Evolutionary conservation across 2,797 vertebrate species (phyloP).

Genomic region (Enteromius viviparus): DNA sequence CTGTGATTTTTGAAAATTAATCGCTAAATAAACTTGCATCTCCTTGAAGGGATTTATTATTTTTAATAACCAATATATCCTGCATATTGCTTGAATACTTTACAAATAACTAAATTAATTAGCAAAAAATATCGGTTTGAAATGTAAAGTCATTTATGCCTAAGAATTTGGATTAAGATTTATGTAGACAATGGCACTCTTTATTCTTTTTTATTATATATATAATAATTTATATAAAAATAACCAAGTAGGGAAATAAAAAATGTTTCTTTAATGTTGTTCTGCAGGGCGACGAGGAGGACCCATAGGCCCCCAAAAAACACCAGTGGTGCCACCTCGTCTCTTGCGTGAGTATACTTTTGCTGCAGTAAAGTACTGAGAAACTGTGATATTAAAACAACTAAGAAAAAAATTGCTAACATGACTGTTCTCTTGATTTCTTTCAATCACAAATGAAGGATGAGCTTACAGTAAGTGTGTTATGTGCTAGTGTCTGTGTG

Average conservation of each 20-base stretch:
- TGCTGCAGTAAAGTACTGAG: not conserved
- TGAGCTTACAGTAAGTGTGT: conserved; percentile 76
- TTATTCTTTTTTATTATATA: not conserved
- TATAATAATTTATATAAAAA: not conserved
- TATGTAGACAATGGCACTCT: not conserved
- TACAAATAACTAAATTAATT: not conserved
- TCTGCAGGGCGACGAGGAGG: conserved; percentile 78
- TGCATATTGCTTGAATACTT: not conserved
- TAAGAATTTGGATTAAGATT: not conserved
- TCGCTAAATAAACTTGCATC: not conserved
- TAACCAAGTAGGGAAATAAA: not conserved
- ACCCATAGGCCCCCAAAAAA: conserved; percentile 73
- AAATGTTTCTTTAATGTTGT: conserved; percentile 26
- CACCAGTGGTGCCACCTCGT: conserved; percentile 83
- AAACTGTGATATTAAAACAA: not conserved
- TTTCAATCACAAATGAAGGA: conserved; percentile 70
- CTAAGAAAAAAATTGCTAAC: not conserved
- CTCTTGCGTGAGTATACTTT: conserved; percentile 86
- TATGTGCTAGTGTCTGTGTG: conserved; percentile 42
- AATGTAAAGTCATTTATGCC: not conserved
- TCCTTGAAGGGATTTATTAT: no score
- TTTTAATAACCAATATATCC: not conserved
- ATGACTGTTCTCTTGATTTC: conserved; percentile 60
- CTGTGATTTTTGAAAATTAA: not conserved
- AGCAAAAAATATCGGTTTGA: not conserved